Conservation (phyloP, 2,113 vertebrate genomes). For the Melanotaenia duboulayi region DNA sequence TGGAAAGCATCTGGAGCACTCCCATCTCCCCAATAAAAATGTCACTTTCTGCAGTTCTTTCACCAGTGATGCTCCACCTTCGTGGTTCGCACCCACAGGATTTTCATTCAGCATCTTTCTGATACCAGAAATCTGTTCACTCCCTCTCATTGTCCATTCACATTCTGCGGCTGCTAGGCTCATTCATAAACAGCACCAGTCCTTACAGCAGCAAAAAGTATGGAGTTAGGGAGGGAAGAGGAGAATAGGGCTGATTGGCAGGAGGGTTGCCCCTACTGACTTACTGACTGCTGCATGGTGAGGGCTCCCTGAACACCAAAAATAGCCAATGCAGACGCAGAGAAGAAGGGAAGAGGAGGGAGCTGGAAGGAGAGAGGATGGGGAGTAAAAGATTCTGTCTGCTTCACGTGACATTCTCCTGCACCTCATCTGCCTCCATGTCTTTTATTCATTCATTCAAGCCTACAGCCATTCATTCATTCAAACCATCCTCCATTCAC, state of each 20-base stretch:
- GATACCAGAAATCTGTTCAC: slow-evolving; percentile 12
- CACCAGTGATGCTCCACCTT: neutral
- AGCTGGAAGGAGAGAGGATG: slow-evolving; percentile 10
- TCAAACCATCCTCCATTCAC: slow-evolving; percentile 45
- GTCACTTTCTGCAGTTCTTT: slow-evolving; percentile 27
- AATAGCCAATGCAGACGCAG: slow-evolving; percentile 64
- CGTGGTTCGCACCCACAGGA: slow-evolving; percentile 14
- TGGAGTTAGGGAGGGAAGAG: neutral
- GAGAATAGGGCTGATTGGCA: slow-evolving; percentile 30
- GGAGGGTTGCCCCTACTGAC: slow-evolving; percentile 75
- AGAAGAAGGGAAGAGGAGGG: slow-evolving; percentile 24
- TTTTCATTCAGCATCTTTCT: slow-evolving; percentile 65
- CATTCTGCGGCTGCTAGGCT: slow-evolving; percentile 71
- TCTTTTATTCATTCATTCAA: slow-evolving; percentile 40
- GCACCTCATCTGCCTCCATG: slow-evolving; percentile 31
- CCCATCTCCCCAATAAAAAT: slow-evolving; percentile 5
- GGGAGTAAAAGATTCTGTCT: slow-evolving; percentile 16
- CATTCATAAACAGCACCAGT: slow-evolving; percentile 82
- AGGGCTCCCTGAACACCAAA: slow-evolving; percentile 67
- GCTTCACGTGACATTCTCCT: slow-evolving; percentile 18
- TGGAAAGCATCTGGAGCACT: neutral
- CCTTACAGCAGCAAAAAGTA: slow-evolving; percentile 76
- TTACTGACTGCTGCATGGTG: slow-evolving; percentile 72
- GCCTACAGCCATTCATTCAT: slow-evolving; percentile 34
- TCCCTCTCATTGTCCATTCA: slow-evolving; percentile 76